These are phyloP conservation scores for Tricholaema leucomelas DNA, from an alignment of 2,113 vertebrate genomes.

Conservation along the genomic window DNA sequence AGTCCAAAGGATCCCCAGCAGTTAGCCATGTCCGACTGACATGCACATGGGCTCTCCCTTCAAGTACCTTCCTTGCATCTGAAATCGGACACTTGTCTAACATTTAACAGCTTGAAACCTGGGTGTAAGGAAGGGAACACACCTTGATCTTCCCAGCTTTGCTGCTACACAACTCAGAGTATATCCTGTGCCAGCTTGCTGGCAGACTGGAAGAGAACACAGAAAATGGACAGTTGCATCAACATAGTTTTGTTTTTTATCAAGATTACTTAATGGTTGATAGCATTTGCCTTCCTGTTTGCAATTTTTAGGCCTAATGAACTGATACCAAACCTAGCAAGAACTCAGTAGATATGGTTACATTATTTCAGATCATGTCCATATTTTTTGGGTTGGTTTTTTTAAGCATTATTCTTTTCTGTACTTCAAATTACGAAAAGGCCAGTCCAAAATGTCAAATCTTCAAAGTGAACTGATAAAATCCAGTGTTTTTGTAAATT, in stretches of 20 bases:
- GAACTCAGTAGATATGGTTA: not conserved
- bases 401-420: not conserved
- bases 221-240: not conserved
- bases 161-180: not conserved
- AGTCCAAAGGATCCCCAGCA: not conserved
- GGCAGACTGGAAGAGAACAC: not conserved
- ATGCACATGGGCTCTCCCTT: not conserved
- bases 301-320: not conserved
- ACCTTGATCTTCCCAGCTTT: not conserved
- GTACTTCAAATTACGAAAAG: not conserved
- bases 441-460: not conserved
- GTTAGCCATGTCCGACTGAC: fast-evolving
- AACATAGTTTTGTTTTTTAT: not conserved
- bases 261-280: not conserved
- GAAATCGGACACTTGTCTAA: not conserved
- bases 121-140: not conserved
- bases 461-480: not conserved
- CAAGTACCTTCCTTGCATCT: not conserved
- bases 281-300: not conserved
- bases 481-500: not conserved
- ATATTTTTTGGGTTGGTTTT: not conserved
- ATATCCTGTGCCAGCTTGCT: not conserved
- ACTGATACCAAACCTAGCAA: not conserved
- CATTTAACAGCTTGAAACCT: not conserved
- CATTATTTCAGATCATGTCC: not conserved